phyloP scores from a whole-genome alignment of 2,113 vertebrate genomes.

The Nesoenas mayeri region DNA sequence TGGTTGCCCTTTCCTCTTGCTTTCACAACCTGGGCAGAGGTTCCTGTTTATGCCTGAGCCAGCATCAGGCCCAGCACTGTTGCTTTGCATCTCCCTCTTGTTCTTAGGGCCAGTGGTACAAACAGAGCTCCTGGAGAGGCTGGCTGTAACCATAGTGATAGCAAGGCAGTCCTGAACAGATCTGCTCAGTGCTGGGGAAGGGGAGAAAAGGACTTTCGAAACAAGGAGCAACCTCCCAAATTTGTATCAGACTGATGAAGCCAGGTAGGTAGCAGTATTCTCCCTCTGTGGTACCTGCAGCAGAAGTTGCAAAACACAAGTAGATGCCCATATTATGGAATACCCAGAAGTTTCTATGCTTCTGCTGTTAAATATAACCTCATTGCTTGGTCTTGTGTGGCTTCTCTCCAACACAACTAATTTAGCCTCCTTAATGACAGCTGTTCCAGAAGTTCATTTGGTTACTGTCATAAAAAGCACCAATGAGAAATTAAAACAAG shows the following conservation, averaged over 20 bases:
- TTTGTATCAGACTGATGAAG: neutral
- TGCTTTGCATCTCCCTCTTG: neutral
- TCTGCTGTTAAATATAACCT: neutral
- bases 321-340: neutral
- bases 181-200: neutral
- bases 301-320: neutral
- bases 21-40: neutral
- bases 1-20: neutral
- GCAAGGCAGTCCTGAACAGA: neutral
- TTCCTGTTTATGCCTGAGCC: neutral
- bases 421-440: neutral
- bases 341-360: neutral
- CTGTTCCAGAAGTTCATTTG: neutral
- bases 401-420: neutral
- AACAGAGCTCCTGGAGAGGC: neutral
- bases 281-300: neutral
- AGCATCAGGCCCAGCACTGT: neutral
- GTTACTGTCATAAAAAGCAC: neutral
- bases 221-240: neutral
- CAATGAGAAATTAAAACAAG: neutral
- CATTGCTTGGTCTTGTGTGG: neutral
- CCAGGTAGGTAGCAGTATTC: neutral
- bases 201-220: neutral
- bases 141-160: conserved; percentile 52
- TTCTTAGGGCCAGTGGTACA: neutral